Evolutionary conservation across 2,113 vertebrate genomes (phyloP).

Genomic region (Nestor notabilis): DNA sequence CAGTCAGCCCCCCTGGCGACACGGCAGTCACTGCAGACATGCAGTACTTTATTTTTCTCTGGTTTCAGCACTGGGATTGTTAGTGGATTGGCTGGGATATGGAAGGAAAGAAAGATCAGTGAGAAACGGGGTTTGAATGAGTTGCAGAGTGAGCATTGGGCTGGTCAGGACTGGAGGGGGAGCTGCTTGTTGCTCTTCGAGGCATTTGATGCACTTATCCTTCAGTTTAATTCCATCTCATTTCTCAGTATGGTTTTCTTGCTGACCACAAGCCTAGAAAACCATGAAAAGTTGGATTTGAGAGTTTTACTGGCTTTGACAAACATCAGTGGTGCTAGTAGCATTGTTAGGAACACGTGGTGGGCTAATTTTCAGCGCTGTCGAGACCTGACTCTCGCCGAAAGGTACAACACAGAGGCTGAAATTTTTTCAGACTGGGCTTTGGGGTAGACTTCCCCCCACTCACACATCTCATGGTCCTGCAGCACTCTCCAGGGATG

Average conservation of each 20-base stretch:
- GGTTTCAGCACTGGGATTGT: background rate
- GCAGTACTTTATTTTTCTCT: background rate
- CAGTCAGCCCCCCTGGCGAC: background rate
- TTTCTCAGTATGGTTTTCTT: background rate
- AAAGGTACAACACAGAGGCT: rapidly evolving
- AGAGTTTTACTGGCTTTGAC: background rate
- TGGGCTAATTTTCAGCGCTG: background rate
- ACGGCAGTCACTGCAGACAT: background rate
- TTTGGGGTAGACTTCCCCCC: background rate
- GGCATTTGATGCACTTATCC: background rate
- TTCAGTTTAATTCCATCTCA: background rate
- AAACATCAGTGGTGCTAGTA: too few relatives aligned
- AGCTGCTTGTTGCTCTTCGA: background rate
- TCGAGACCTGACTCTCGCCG: background rate
- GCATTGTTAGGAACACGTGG: rapidly evolving
- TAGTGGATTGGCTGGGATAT: background rate
- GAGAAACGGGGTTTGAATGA: background rate
- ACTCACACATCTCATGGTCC: rapidly evolving
- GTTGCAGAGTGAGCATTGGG: background rate
- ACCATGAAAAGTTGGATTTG: background rate
- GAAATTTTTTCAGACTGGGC: background rate
- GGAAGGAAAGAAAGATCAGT: rapidly evolving
- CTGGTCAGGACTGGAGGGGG: background rate
- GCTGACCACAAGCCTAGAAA: background rate
- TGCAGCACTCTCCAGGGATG: background rate